A percentile compares a stretch with the other conserved stretches of the same genome.
phyloP scores from a whole-genome alignment of 2,888 invertebrate genomes.

The Calliphora vomitoria region DNA sequence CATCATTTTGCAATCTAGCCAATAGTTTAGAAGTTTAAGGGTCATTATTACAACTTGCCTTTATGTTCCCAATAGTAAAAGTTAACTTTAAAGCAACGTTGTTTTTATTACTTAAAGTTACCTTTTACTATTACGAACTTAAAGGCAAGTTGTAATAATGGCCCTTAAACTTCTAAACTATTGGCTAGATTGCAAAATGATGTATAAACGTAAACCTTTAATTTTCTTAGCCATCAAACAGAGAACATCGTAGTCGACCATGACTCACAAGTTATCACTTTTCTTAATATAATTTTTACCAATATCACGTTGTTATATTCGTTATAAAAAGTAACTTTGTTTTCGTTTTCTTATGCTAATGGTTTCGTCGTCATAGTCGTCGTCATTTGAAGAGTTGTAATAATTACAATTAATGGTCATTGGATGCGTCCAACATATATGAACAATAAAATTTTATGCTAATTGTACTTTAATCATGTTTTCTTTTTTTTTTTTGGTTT shows the following conservation, averaged over 20 bases:
- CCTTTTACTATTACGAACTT: too few species aligned
- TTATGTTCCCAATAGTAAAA: too few species aligned
- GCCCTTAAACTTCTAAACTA: too few species aligned
- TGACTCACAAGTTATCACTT: not conserved
- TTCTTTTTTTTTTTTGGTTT: not conserved
- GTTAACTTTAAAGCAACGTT: too few species aligned
- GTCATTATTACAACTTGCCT: too few species aligned
- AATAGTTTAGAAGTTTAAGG: too few species aligned
- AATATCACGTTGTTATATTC: slow-evolving; percentile 19
- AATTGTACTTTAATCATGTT: slow-evolving; percentile 53
- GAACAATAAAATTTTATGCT: slow-evolving; percentile 64
- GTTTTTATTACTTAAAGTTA: too few species aligned
- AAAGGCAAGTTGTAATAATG: too few species aligned
- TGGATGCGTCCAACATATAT: slow-evolving; percentile 48
- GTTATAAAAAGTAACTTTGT: slow-evolving; percentile 12
- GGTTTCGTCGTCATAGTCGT: not conserved
- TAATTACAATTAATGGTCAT: slow-evolving; percentile 49
- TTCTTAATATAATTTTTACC: not conserved
- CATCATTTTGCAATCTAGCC: too few species aligned
- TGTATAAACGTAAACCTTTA: too few species aligned
- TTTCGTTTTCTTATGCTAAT: slow-evolving; percentile 27
- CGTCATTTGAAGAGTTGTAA: slow-evolving; percentile 35
- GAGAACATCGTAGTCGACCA: not conserved
- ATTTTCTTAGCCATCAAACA: not conserved
- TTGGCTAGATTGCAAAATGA: too few species aligned